Evolutionary conservation across 2,113 vertebrate genomes (phyloP).

Genomic region (Microtus pennsylvanicus): DNA sequence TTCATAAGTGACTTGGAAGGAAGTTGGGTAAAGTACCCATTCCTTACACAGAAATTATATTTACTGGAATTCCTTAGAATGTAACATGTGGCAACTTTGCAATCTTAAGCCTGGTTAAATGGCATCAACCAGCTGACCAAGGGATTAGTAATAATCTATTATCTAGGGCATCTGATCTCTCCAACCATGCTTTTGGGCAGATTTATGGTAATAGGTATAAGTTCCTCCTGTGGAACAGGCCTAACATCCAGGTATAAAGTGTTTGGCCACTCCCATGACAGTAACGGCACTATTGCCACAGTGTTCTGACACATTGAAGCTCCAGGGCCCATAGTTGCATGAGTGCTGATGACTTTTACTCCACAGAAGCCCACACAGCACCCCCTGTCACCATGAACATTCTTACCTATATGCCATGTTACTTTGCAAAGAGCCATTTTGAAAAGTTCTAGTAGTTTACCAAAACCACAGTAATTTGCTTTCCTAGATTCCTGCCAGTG

Average conservation of each 20-base stretch:
- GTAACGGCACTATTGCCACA: background rate
- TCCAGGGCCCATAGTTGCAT: background rate
- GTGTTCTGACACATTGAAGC: background rate
- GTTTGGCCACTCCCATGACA: background rate
- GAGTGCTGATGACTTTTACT: background rate
- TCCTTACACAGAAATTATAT: background rate
- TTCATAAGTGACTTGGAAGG: background rate
- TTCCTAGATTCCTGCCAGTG: background rate
- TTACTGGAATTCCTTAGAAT: background rate
- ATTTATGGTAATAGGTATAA: background rate
- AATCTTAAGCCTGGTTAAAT: background rate
- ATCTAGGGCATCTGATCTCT: background rate
- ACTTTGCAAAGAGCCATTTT: background rate
- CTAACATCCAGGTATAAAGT: background rate
- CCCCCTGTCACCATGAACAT: background rate
- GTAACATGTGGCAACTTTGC: background rate
- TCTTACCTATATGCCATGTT: background rate
- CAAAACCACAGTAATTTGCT: background rate
- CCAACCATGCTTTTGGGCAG: background rate
- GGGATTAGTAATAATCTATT: background rate
- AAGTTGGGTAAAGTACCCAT: background rate
- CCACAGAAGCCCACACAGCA: background rate
- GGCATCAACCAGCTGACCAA: background rate
- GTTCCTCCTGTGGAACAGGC: background rate
- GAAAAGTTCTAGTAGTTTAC: background rate